These are phyloP conservation scores for Trogon surrucura DNA, from an alignment of 2,113 vertebrate genomes.

Conservation along the genomic window DNA sequence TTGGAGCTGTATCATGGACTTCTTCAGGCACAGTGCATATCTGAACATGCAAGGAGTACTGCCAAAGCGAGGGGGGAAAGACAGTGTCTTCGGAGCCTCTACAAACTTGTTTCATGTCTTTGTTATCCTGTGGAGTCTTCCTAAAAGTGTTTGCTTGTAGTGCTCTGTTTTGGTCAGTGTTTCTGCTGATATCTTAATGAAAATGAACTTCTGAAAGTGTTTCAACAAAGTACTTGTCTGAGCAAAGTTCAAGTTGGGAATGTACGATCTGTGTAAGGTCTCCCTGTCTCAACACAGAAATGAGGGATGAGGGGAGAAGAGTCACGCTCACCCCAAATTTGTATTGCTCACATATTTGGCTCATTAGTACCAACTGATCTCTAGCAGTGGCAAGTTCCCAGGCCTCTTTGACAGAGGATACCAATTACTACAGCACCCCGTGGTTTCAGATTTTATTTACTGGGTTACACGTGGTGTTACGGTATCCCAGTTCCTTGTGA, in stretches of 20 bases:
- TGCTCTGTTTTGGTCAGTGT: not conserved
- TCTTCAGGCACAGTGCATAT: not conserved
- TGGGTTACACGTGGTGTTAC: not conserved
- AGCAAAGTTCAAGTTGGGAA: not conserved
- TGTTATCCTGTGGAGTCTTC: not conserved
- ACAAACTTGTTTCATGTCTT: not conserved
- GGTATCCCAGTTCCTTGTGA: not conserved
- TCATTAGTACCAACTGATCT: not conserved
- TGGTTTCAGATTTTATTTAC: not conserved
- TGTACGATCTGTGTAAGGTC: not conserved
- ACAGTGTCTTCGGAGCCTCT: not conserved
- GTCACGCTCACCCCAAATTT: accelerated
- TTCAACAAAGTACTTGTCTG: not conserved
- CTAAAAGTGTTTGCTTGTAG: not conserved
- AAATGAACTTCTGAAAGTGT: not conserved
- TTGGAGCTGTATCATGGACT: not conserved
- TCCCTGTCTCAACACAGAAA: not conserved
- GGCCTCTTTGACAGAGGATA: not conserved
- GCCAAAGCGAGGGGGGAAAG: accelerated
- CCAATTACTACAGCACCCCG: not conserved
- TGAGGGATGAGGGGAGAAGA: not conserved
- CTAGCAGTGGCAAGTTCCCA: not conserved
- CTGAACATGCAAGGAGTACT: not conserved
- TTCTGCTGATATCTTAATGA: not conserved
- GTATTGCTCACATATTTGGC: not conserved